Percentiles rank a stretch among this genome's conserved stretches.
These are phyloP conservation scores for Plagodis dolabraria DNA, from an alignment of 2,888 invertebrate species.

Conservation along the genomic window DNA sequence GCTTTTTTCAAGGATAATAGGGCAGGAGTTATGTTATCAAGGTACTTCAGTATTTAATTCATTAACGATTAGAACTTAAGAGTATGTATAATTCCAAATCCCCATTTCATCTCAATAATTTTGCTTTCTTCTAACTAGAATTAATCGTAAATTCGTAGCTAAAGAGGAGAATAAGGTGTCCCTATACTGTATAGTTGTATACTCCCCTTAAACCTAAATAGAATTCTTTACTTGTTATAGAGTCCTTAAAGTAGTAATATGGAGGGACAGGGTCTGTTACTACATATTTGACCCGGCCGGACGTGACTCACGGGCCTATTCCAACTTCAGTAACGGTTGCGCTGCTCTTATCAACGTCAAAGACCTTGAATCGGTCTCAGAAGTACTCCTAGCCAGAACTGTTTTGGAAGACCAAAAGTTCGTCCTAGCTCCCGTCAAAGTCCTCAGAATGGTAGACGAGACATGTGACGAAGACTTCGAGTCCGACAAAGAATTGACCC, in stretches of 20 bases:
- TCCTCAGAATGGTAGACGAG: constrained; percentile 74
- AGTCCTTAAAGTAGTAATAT: constrained; percentile 79
- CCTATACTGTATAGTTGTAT: too few relatives aligned
- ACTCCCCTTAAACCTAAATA: not conserved
- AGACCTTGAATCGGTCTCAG: constrained; percentile 75
- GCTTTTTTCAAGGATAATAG: constrained; percentile 82
- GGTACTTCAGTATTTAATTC: constrained; percentile 50
- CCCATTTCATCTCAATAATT: not conserved
- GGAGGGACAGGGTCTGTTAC: constrained; percentile 85
- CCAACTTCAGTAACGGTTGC: constrained; percentile 77
- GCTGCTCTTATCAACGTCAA: constrained; percentile 85
- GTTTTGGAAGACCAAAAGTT: constrained; percentile 79
- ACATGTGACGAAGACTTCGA: constrained; percentile 75
- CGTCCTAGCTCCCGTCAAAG: constrained; percentile 75
- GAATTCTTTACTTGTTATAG: constrained; percentile 44
- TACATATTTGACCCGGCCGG: constrained; percentile 88
- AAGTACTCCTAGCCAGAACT: constrained; percentile 78
- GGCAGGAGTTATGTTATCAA: constrained; percentile 78
- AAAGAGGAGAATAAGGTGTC: too few relatives aligned
- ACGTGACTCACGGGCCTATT: constrained; percentile 78
- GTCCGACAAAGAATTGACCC: constrained; percentile 75
- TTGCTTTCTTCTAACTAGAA: not conserved
- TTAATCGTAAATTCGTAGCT: too few relatives aligned
- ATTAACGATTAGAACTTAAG: not conserved
- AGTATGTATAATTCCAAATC: not conserved